These are phyloP conservation scores for Callocephalon fimbriatum DNA, from an alignment of 2,113 vertebrate species.

Conservation along the genomic window DNA sequence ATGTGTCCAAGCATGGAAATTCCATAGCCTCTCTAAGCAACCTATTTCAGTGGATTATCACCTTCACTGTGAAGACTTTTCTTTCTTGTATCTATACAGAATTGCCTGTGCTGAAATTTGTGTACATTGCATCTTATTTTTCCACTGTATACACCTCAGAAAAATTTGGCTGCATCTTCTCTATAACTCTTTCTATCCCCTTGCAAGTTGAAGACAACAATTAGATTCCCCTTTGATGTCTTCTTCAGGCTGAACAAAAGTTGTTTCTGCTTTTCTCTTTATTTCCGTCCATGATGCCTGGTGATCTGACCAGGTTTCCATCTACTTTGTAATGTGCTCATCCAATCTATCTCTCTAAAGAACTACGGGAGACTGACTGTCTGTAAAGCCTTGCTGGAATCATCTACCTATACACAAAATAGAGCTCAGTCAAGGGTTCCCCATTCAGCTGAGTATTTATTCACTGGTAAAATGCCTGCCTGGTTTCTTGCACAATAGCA, in stretches of 20 bases:
- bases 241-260: background rate
- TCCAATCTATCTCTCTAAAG: background rate
- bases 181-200: background rate
- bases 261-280: background rate
- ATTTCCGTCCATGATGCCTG: background rate
- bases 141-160: background rate
- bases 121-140: background rate
- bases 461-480: background rate
- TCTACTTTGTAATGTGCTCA: background rate
- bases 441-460: background rate
- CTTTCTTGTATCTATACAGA: background rate
- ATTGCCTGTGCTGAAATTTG: background rate
- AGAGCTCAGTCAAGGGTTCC: background rate
- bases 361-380: background rate
- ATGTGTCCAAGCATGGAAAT: background rate
- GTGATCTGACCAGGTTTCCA: background rate
- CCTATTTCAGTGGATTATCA: background rate
- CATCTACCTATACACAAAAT: background rate
- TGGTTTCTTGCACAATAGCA: background rate
- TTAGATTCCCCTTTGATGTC: background rate
- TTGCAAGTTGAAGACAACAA: background rate
- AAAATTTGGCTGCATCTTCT: background rate
- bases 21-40: background rate
- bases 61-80: background rate
- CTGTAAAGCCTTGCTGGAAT: background rate